Conservation (phyloP, 2,797 vertebrate genomes). For the Stomatorhinus walkeri region DNA sequence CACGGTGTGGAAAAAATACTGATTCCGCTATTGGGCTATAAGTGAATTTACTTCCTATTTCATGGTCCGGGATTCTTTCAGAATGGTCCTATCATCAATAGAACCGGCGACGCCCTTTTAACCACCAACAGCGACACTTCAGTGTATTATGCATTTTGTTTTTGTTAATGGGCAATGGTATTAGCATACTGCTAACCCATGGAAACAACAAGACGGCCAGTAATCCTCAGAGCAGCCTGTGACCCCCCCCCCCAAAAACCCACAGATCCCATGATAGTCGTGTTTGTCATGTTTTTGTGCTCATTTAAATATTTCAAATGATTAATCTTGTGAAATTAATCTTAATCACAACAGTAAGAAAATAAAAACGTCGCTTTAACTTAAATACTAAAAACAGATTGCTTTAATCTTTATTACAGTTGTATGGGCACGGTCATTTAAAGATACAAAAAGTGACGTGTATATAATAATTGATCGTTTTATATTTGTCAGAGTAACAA, state of each 20-base stretch:
- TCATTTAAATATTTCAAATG: neutral
- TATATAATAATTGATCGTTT: too few relatives aligned
- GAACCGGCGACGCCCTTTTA: neutral
- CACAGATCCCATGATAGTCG: neutral
- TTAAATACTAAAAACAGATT: neutral
- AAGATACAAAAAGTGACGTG: too few relatives aligned
- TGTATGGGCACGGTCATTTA: too few relatives aligned
- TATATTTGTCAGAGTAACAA: too few relatives aligned
- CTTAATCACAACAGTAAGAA: neutral
- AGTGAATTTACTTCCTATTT: too few relatives aligned
- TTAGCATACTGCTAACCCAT: neutral
- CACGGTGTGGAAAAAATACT: too few relatives aligned
- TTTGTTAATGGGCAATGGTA: neutral
- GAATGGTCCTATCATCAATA: neutral
- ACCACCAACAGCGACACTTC: neutral
- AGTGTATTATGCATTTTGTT: neutral
- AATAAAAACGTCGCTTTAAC: neutral
- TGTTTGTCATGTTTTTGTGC: neutral
- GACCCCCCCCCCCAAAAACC: too few relatives aligned
- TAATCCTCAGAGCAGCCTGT: neutral
- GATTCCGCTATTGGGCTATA: too few relatives aligned
- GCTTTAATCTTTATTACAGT: too few relatives aligned
- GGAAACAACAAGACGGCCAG: neutral
- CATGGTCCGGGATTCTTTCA: too few relatives aligned
- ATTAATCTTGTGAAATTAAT: neutral